Conservation (phyloP, 2,888 invertebrate species). For the Ferdinandea cuprea region DNA sequence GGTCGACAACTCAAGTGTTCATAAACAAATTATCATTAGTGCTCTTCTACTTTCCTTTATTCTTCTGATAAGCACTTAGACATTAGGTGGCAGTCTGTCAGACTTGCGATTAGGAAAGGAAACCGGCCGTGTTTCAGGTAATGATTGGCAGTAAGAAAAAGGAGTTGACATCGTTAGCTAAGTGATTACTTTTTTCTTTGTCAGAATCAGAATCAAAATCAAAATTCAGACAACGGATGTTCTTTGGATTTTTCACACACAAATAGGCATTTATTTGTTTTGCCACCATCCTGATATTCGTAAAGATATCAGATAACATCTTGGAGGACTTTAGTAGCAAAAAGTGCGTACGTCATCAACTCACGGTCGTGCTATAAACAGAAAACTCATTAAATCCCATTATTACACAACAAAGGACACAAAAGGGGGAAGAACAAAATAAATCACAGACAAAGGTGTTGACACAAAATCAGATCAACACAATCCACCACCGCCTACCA, state of each 20-base stretch:
- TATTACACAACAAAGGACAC: slow-evolving; percentile 45
- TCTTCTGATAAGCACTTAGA: not conserved
- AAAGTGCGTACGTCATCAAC: slow-evolving; percentile 28
- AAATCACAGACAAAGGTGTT: slow-evolving; percentile 73
- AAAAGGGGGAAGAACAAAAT: slow-evolving; percentile 61
- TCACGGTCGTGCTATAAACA: slow-evolving; percentile 11
- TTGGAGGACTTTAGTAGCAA: slow-evolving; percentile 8
- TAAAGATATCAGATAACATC: slow-evolving; percentile 5
- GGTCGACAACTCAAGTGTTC: not conserved
- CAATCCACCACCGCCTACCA: slow-evolving; percentile 25
- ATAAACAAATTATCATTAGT: not conserved
- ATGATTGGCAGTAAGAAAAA: not conserved
- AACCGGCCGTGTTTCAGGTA: not conserved
- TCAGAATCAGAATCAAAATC: not conserved
- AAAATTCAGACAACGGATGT: not conserved
- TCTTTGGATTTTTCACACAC: not conserved
- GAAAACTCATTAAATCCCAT: slow-evolving; percentile 67
- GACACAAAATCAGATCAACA: slow-evolving; percentile 71
- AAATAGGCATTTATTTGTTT: not conserved
- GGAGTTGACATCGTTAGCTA: not conserved
- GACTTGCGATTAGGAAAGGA: not conserved
- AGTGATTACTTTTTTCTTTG: not conserved
- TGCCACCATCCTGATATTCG: not conserved
- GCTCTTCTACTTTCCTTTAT: not conserved
- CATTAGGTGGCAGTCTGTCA: not conserved